phyloP scores from a whole-genome alignment of 2,797 vertebrate genomes.

The Dendrocincla fuliginosa region DNA sequence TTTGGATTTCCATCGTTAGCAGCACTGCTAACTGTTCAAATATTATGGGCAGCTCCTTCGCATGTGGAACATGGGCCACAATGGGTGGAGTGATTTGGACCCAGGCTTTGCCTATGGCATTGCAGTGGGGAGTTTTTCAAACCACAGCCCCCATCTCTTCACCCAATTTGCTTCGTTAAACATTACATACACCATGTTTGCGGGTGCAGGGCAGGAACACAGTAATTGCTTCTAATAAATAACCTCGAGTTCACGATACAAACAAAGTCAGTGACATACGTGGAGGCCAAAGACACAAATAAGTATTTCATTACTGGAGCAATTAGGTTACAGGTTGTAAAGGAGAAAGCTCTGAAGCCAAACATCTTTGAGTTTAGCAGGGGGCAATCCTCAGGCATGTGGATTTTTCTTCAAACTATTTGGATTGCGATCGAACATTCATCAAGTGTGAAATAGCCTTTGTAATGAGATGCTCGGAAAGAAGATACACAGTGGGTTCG shows the following conservation, averaged over 20 bases:
- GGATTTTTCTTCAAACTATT: background rate
- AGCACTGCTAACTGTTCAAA: background rate
- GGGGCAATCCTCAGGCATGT: background rate
- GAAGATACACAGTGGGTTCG: background rate
- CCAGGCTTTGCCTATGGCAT: background rate
- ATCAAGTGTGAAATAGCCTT: slow-evolving; percentile 31
- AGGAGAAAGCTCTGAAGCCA: background rate
- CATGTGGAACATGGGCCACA: accelerated
- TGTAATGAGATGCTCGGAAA: background rate
- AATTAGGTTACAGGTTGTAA: background rate
- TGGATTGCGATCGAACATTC: background rate
- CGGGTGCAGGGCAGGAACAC: background rate
- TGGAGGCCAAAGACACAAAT: background rate
- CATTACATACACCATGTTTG: accelerated
- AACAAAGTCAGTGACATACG: background rate
- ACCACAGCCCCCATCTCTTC: background rate
- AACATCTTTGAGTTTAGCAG: background rate
- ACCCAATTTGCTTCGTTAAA: background rate
- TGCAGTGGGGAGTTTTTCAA: background rate
- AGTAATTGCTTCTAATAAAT: background rate
- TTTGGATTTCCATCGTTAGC: background rate
- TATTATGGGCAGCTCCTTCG: background rate
- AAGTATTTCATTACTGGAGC: background rate
- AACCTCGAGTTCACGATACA: background rate
- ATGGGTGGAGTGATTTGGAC: background rate